Evolutionary conservation across 2,888 invertebrate genomes (phyloP).

Genomic region (Sarcophaga subvicina): DNA sequence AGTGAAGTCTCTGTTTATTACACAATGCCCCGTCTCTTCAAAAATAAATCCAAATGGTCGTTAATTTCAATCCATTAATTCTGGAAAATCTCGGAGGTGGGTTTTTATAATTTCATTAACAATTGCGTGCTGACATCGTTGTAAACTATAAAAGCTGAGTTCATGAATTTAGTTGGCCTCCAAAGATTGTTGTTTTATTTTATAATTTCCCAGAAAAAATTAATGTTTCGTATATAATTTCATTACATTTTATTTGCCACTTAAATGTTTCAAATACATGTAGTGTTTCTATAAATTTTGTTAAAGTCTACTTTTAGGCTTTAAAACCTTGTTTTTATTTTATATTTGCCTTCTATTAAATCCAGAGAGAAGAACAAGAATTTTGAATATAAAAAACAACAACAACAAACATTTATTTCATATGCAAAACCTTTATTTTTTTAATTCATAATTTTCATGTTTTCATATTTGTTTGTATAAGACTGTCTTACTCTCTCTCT

Average conservation of each 20-base stretch:
- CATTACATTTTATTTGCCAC: no score
- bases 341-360: background rate
- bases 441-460: conserved; percentile 18
- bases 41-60: conserved; percentile 1
- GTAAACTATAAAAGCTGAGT: no score
- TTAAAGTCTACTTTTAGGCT: no score
- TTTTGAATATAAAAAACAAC: background rate
- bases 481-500: background rate
- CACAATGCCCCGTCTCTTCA: no score
- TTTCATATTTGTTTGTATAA: conserved; percentile 10
- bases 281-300: no score
- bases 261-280: no score
- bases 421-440: background rate
- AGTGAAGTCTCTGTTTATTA: no score
- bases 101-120: background rate
- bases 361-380: background rate
- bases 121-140: conserved; percentile 29
- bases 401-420: conserved; percentile 10
- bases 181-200: background rate
- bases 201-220: background rate
- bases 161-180: no score
- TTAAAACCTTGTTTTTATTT: background rate
- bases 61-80: conserved; percentile 15
- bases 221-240: no score
- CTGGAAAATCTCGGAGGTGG: background rate